Evolutionary conservation across 2,888 invertebrate genomes (phyloP).

Genomic region (Minunthozetes semirufus): DNA sequence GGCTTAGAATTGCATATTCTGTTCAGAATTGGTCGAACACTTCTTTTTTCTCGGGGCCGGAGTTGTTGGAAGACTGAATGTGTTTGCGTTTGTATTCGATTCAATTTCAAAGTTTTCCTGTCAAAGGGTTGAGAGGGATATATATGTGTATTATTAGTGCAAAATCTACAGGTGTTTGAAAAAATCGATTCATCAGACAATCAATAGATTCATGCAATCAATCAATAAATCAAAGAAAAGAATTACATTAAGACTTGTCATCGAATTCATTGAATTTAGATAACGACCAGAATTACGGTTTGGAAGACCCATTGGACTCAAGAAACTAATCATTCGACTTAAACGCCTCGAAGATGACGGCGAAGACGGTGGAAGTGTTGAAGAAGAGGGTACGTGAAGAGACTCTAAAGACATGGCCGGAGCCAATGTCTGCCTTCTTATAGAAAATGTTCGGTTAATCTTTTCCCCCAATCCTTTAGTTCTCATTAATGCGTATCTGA

Average conservation of each 20-base stretch:
- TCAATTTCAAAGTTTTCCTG: conserved; percentile 4
- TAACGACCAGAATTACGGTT: conserved; percentile 1
- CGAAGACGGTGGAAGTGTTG: neutral
- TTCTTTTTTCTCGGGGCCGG: conserved; percentile 34
- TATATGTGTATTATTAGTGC: neutral
- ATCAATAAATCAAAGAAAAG: neutral
- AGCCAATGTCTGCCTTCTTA: neutral
- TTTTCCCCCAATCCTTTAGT: conserved; percentile 37
- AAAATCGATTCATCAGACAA: neutral
- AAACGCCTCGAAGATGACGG: conserved; percentile 15
- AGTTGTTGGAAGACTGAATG: conserved; percentile 34
- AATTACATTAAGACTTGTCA: conserved; percentile 14
- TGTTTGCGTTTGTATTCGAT: neutral
- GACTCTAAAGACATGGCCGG: conserved; percentile 30
- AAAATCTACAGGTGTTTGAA: neutral
- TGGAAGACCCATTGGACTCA: conserved; percentile 27
- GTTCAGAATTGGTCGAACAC: conserved; percentile 17
- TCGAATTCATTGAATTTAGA: neutral
- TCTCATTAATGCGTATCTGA: conserved; percentile 20
- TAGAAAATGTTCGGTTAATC: conserved; percentile 28
- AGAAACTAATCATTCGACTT: conserved; percentile 14
- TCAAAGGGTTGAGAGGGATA: neutral
- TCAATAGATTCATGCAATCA: neutral
- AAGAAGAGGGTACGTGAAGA: neutral
- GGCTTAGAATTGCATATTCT: neutral